Base-by-base conservation (phyloP, 2,888 invertebrate genomes). In the Cacoxenus indagator region DNA sequence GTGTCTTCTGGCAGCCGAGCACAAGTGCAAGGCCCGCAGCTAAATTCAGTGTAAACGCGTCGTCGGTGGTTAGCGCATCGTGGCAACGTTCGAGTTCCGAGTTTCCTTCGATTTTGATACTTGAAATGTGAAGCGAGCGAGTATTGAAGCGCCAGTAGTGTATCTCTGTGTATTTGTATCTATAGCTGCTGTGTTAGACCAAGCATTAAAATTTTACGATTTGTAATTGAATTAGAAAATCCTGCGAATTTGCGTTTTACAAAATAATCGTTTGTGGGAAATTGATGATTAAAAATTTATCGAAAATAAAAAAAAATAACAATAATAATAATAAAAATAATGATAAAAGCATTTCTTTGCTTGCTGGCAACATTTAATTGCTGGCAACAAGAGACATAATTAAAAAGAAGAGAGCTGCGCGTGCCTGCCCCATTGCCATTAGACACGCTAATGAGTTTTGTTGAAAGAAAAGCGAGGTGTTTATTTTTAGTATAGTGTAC, bases 31-130 rank as follows among this genome's bases (percentile, higher is more conserved):
- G 77, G 75, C 75, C 71, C 74, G 66, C 46, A 46, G 57, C 59
- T 17, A 55, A 55, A 55, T 81, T 80, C 82, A 80, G 82, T 79
- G 79, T 75, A 71, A 74, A 76, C 80, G 82, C 82, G 80, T 82
- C 80, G 70, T 71, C 73, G 75, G 75, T 77, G 73, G 76, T 72
- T 77, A 78, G 73, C 78, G 74, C 73, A 76, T 37, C 37, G 37
- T 14, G 5, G 37, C 37, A 11, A 14, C 37, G 5, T 37, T 14
- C 37, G 37, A 14, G 8, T 37, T 8, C 14, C 48, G 48, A 48
- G 48, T 19, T 1, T 17, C 6, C 9, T 14, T 37, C 5, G 37
- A 37, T 37, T 37, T 37, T 37, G 2, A 8, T 2, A 37, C n/a
- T n/a, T n/a, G n/a, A n/a, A n/a, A n/a, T n/a, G n/a, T n/a, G n/a